A percentile compares a stretch with the other conserved stretches of the same genome.
Evolutionary conservation across 1,140 invertebrate species (phyloP).

Genomic region (Macrobrachium nipponense): DNA sequence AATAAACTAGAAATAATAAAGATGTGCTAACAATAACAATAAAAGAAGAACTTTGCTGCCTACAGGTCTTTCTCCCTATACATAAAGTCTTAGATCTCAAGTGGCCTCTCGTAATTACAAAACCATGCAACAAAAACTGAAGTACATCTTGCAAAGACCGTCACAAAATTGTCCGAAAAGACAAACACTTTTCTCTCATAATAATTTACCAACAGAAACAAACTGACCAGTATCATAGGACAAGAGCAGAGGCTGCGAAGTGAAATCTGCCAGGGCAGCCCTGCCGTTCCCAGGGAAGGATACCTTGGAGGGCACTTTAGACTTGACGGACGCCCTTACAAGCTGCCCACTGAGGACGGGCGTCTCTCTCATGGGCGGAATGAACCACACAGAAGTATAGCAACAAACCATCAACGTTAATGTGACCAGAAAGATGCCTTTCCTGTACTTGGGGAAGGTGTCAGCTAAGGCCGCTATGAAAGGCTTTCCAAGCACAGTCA

Average conservation of each 20-base stretch:
- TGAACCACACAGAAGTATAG: conserved; percentile 8
- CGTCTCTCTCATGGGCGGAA: background rate
- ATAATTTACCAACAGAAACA: too few species aligned
- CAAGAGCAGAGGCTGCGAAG: conserved; percentile 17
- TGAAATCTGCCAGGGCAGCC: conserved; percentile 10
- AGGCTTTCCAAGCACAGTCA: conserved; percentile 30
- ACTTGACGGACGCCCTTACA: background rate
- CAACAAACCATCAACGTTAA: conserved; percentile 23
- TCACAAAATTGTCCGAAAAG: too few species aligned
- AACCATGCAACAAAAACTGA: too few species aligned
- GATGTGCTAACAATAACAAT: too few species aligned
- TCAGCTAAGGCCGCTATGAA: conserved; percentile 36
- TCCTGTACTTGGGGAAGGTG: conserved; percentile 28
- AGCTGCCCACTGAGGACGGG: background rate
- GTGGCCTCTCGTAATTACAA: too few species aligned
- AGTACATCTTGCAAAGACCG: too few species aligned
- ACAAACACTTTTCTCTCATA: too few species aligned
- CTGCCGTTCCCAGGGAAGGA: conserved; percentile 14
- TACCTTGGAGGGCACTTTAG: background rate
- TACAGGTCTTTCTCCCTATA: too few species aligned
- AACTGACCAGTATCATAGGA: too few species aligned
- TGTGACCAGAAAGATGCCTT: conserved; percentile 29
- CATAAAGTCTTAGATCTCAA: too few species aligned
- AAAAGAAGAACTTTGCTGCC: too few species aligned
- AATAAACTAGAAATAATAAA: too few species aligned